Evolutionary conservation across 2,888 invertebrate species (phyloP).

Genomic region (Dioctria rufipes): DNA sequence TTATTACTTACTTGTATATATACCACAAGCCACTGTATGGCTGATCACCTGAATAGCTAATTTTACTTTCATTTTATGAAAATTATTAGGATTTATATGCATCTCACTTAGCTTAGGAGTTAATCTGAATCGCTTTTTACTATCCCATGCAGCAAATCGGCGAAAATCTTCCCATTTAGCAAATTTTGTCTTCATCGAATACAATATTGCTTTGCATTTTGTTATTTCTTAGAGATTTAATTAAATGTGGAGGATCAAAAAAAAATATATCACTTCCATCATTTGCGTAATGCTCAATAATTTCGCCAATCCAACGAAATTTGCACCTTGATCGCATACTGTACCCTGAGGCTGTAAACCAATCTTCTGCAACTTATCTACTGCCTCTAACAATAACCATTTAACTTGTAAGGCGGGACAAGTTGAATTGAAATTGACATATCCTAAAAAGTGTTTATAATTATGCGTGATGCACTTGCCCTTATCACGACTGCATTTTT

Average conservation of each 20-base stretch:
- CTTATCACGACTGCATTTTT: background rate
- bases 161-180: background rate
- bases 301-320: background rate
- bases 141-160: background rate
- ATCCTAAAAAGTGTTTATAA: background rate
- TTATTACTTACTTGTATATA: background rate
- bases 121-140: background rate
- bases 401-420: background rate
- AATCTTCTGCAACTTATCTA: background rate
- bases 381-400: background rate
- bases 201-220: background rate
- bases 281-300: background rate
- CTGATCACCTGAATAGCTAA: background rate
- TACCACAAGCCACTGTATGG: background rate
- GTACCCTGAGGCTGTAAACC: background rate
- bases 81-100: background rate
- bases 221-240: background rate
- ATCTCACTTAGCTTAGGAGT: background rate
- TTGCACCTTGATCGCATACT: background rate
- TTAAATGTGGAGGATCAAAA: background rate
- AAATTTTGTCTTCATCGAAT: background rate
- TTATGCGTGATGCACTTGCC: constrained; percentile 1
- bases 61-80: background rate
- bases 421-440: background rate
- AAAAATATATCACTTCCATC: background rate